These are phyloP conservation scores for Piscicola geometra DNA, from an alignment of 2,888 invertebrate genomes.

Conservation along the genomic window DNA sequence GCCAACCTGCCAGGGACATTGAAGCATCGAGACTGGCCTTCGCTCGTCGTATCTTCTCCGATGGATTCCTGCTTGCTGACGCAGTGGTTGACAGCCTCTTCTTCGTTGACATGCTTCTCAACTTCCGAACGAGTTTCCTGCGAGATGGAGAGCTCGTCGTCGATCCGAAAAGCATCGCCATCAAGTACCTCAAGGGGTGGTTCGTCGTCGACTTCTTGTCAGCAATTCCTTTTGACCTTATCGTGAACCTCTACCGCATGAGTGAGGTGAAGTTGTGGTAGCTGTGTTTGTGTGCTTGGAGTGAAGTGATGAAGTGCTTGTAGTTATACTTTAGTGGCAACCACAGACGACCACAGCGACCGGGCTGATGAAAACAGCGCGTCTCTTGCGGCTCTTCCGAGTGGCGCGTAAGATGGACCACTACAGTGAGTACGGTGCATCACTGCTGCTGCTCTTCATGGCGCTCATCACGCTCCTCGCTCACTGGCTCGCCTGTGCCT, in stretches of 20 bases:
- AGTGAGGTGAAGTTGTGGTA: too few relatives aligned
- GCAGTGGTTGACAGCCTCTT: conserved; percentile 56
- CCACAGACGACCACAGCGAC: conserved; percentile 55
- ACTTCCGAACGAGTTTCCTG: conserved; percentile 56
- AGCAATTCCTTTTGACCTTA: conserved; percentile 94
- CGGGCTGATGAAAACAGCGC: conserved; percentile 54
- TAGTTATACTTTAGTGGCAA: too few relatives aligned
- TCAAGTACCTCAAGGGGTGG: conserved; percentile 67
- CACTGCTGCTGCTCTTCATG: conserved; percentile 54
- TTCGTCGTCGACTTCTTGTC: conserved; percentile 96
- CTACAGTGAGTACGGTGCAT: conserved; percentile 56
- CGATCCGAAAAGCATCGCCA: conserved; percentile 54
- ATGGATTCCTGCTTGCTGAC: conserved; percentile 55
- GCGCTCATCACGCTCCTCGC: conserved; percentile 55
- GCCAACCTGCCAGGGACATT: not conserved
- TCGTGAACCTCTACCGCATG: conserved; percentile 62
- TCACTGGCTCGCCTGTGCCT: conserved; percentile 57
- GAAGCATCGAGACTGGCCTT: conserved; percentile 39
- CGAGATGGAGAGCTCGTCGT: conserved; percentile 55
- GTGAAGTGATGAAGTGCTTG: not conserved
- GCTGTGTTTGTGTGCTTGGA: conserved; percentile 45
- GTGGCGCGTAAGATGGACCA: conserved; percentile 55
- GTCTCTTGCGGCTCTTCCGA: conserved; percentile 53
- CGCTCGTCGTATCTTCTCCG: conserved; percentile 51
- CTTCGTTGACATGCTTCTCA: conserved; percentile 55